Percentiles rank a stretch among this genome's conserved stretches.
phyloP scores from a whole-genome alignment of 2,113 vertebrate species.

The Rhinoptilus africanus region DNA sequence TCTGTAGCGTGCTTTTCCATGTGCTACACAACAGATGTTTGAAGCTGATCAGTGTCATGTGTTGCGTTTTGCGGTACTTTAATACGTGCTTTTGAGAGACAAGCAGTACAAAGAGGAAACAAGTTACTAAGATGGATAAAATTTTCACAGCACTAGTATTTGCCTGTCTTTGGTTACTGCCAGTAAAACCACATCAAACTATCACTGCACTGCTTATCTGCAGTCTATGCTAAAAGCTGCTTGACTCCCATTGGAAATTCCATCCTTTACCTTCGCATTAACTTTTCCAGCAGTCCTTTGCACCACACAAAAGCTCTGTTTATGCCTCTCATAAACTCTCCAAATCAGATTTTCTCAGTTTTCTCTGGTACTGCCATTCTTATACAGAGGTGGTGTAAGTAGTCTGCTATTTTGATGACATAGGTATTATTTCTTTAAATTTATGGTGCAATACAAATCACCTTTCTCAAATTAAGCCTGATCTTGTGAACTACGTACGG shows the following conservation, averaged over 20 bases:
- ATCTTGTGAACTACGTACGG: not conserved
- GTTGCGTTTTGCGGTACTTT: constrained; percentile 48
- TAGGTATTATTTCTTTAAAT: not conserved
- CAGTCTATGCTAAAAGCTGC: not conserved
- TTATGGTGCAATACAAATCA: not conserved
- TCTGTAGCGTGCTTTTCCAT: constrained; percentile 42
- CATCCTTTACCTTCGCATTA: not conserved
- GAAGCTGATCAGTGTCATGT: constrained; percentile 56
- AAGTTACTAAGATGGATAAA: not conserved
- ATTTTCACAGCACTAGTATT: not conserved
- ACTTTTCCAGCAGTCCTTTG: not conserved
- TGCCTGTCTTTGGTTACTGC: not conserved
- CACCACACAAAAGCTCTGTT: not conserved
- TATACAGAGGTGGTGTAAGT: not conserved
- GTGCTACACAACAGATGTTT: constrained; percentile 71
- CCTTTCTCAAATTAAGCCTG: not conserved
- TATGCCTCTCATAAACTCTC: not conserved
- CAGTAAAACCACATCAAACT: not conserved
- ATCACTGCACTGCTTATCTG: not conserved
- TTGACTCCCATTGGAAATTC: not conserved
- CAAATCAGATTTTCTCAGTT: not conserved
- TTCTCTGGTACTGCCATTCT: not conserved
- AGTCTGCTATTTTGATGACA: not conserved
- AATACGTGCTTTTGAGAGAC: constrained; percentile 39
- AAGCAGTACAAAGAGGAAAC: not conserved